Base-by-base conservation (phyloP, 2,888 invertebrate genomes). In the Nebria brevicollis region DNA sequence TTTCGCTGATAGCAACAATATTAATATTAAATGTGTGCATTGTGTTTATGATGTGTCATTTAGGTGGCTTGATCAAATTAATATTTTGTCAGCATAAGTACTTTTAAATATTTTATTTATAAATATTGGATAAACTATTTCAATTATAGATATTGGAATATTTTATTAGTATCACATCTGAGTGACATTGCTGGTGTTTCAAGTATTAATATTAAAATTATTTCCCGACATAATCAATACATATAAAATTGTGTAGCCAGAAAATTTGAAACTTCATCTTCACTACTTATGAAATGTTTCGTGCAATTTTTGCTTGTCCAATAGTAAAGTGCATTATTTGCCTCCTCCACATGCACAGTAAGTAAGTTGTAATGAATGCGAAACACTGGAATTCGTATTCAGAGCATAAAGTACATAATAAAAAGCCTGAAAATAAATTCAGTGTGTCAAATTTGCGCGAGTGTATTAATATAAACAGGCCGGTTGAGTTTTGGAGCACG, bases 381-480 rank as follows among this genome's bases (percentile, higher is more conserved):
- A 75, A 80, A 75, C 80, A 80, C 70, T 72, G 66, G 74, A 79
- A 75, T 80, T 80, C 80, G 75, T 80, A 80, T 80, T 80, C 80
- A 68, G 75, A 80, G 70, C 80, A 75, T 80, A 80, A 80, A 80
- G 54, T 54, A 75, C 75, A 80, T 80, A 80, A 80, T 80, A 80
- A 80, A 80, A 80, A 80, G 80, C 73, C 74, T 70, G 66, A 43
- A 74, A 80, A 80, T 80, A 80, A 80, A 80, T 80, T 80, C 72
- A 68, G 34, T 75, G 80, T 80, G 80, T 80, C 80, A 80, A 80
- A 80, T 80, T 80, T 80, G 80, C 80, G 70, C 80, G 70, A 41
- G 75, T 54, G 54, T 75, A 80, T 80, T 80, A 80, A 80, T 80
- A 80, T 80, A 80, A 80, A 80, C 80, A 80, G 80, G 80, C 80